Conservation (phyloP, 2,888 invertebrate genomes). For the Eugnorisma glareosa region DNA sequence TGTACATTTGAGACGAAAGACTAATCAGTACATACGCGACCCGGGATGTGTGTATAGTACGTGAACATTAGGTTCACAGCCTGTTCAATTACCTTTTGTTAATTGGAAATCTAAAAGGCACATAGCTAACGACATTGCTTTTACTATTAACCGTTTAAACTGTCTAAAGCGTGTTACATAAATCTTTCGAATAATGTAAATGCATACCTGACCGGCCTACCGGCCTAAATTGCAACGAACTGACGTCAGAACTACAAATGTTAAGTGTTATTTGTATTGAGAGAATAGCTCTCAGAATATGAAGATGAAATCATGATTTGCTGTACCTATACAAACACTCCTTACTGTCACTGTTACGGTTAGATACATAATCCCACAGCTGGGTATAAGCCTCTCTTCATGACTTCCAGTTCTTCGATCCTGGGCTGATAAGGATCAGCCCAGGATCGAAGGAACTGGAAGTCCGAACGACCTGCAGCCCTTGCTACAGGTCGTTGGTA, state of each 20-base stretch:
- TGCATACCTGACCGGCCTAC: constrained; percentile 72
- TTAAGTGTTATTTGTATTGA: constrained; percentile 17
- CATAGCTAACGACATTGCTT: constrained; percentile 11
- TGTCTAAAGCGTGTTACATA: constrained; percentile 47
- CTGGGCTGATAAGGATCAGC: background rate
- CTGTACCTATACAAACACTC: background rate
- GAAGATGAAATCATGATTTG: background rate
- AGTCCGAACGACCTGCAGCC: no score
- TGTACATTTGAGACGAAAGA: background rate
- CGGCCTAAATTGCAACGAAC: constrained; percentile 76
- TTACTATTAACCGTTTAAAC: constrained; percentile 31
- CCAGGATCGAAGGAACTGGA: no score
- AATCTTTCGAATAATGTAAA: constrained; percentile 70
- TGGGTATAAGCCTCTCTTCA: background rate
- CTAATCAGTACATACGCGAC: background rate
- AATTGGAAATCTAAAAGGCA: background rate
- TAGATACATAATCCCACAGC: background rate
- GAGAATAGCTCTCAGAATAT: background rate
- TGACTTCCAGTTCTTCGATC: background rate
- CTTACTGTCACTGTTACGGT: background rate
- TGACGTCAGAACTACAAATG: constrained; percentile 72
- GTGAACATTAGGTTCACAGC: background rate
- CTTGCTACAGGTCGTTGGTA: background rate
- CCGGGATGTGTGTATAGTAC: background rate
- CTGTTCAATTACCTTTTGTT: background rate